Conservation (phyloP, 1,140 invertebrate genomes). For the Plodia interpunctella region DNA sequence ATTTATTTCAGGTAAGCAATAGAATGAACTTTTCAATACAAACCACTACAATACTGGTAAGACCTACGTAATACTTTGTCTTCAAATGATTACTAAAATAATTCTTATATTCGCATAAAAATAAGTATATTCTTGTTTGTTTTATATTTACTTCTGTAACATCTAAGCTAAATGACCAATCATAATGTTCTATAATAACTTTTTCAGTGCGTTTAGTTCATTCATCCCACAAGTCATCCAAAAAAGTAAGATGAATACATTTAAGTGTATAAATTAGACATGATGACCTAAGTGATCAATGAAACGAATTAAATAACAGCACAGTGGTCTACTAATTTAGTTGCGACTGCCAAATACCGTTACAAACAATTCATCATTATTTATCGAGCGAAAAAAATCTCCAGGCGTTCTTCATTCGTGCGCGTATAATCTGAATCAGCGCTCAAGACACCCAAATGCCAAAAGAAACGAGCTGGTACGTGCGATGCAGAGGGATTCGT, state of each 20-base stretch:
- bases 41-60: too few relatives aligned
- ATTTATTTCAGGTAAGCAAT: slow-evolving; percentile 28
- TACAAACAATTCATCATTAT: slow-evolving; percentile 4
- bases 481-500: slow-evolving; percentile 47
- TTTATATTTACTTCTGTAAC: too few relatives aligned
- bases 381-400: slow-evolving; percentile 4
- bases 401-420: slow-evolving; percentile 3
- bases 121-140: too few relatives aligned
- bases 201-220: too few relatives aligned
- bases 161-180: too few relatives aligned
- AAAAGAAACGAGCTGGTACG: slow-evolving; percentile 27
- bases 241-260: too few relatives aligned
- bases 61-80: too few relatives aligned
- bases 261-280: too few relatives aligned
- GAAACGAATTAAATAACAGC: slow-evolving; percentile 10
- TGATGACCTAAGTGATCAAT: not conserved
- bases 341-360: not conserved
- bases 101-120: too few relatives aligned
- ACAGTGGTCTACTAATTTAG: not conserved
- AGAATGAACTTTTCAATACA: slow-evolving; percentile 12
- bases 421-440: slow-evolving; percentile 5
- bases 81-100: too few relatives aligned
- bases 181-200: too few relatives aligned
- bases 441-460: slow-evolving; percentile 12
- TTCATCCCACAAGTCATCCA: too few relatives aligned